Base-by-base conservation (phyloP, 2,797 vertebrate species). In the Emys orbicularis region DNA sequence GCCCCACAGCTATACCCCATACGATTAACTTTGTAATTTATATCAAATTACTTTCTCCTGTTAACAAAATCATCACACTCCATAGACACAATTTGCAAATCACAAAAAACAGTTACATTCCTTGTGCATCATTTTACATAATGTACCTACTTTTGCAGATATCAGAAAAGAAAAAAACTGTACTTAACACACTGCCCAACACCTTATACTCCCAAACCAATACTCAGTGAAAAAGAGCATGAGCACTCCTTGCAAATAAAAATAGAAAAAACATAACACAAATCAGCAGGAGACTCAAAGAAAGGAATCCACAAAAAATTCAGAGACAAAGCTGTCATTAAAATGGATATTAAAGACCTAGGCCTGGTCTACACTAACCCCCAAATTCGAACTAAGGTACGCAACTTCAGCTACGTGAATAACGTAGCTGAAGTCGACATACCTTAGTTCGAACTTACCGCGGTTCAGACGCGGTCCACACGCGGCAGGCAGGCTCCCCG, bases 1-100 rank as follows among this genome's bases (percentile, higher is more conserved):
- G 85, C 44, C 91, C 90, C 82, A 87, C 91, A 97, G 95, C 90
- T 91, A 95, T 76, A 5, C 92, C 97, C 94, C 74, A 86, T 53
- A 83, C 59, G 83, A 83, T 82, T 86, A 6, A 53, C 87, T 96
- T 91, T 87, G 72, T 50, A 93, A 81, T 13, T 19, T 57, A 61
- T 44, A 97, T 90, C 87, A 89, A 97, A 97, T 96, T 92, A 94
- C 90, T 95, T 91, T 83, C 89, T 89, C 87, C 88, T 89, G 53
- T 93, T 97, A 97, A 93, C 79, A 96, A 50, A 61, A 84, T 85
- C 34, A 3, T 1, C 88, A 5, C 47, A 65, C 49, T 44, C 88
- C 84, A 92, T 56, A 90, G 53, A 93, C 11, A 88, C 8, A 89
- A 89, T 94, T 83, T 13, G 89, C 81, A 95, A 68, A 96, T 12